Evolutionary conservation across 2,797 vertebrate species (phyloP).

Genomic region (Xenentodon cancila): DNA sequence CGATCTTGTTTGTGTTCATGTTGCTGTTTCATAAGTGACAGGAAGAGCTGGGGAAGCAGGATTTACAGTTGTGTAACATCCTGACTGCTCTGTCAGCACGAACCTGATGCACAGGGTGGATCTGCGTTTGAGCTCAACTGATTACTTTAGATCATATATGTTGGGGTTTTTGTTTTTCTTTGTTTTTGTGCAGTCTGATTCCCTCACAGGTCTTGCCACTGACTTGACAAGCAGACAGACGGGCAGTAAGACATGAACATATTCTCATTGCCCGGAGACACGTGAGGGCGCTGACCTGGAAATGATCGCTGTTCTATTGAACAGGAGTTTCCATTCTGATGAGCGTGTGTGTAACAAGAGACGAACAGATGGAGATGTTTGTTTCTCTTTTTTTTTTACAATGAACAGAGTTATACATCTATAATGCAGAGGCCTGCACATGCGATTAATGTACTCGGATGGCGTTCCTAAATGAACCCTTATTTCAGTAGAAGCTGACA

Average conservation of each 20-base stretch:
- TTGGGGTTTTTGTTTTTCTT: not conserved
- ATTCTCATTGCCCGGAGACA: constrained; percentile 45
- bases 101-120: constrained; percentile 32
- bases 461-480: too few relatives aligned
- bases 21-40: constrained; percentile 47
- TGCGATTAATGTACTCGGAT: too few relatives aligned
- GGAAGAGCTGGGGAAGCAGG: constrained; percentile 61
- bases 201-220: constrained; percentile 6
- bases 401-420: constrained; percentile 51
- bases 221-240: constrained; percentile 26
- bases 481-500: too few relatives aligned
- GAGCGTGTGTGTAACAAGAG: constrained; percentile 18
- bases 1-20: constrained; percentile 27
- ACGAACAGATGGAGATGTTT: constrained; percentile 17
- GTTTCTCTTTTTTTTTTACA: constrained; percentile 34
- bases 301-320: constrained; percentile 63
- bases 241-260: constrained; percentile 20
- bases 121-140: constrained; percentile 8
- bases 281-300: constrained; percentile 69
- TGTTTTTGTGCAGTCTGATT: constrained; percentile 9
- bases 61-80: constrained; percentile 70
- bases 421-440: not conserved
- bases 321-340: constrained; percentile 63
- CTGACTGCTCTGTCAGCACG: constrained; percentile 73
- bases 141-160: not conserved